Base-by-base conservation (phyloP, 2,888 invertebrate species). In the Pyralis farinalis region DNA sequence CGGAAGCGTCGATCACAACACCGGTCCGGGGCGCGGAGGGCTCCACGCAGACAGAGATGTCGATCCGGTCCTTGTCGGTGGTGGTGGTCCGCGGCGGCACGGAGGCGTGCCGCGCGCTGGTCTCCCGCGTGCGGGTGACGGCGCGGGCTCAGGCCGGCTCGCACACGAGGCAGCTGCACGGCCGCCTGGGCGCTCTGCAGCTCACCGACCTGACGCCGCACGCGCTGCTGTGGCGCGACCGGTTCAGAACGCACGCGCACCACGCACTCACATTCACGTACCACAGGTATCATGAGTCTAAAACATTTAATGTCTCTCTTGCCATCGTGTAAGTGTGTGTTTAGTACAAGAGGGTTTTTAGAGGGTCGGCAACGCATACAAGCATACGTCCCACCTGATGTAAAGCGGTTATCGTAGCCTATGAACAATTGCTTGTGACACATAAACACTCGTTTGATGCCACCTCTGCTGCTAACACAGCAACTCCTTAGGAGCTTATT, bases 231-330 rank as follows among this genome's bases (percentile, higher is more conserved):
- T 98, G 97, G 84, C 91, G 93, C 3, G 96, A 97, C 75, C 88
- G 95, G 43, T 95, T 98, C 71, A 72, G 95, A 25, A 95, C 97
- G 2, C 93, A 94, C 39, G 95, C 95, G 0, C 90, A 92, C 27
- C 94, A 95, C 65, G 97, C 97, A 3, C 87, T 98, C 46, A 93
- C 93, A 55, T 95, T 97, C 71, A 91, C 93, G 37, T 95, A 97
- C 62, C 63, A 63, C 34, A 73, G 87, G 87, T 37, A 5, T 5
- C n/a, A n/a, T n/a, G n/a, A n/a, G n/a, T n/a, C n/a, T n/a, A n/a
- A n/a, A n/a, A n/a, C 21, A 7, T 10, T 34, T 11, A n/a, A 34
- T 11, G 5, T 12, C 7, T 5, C 7, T 25, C n/a, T 8, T 20
- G 7, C 7, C 7, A 34, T 25, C 1, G 25, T 27, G 8, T 12